These are phyloP conservation scores for Mormyrus iriodes DNA, from an alignment of 2,113 vertebrate species.

Conservation along the genomic window DNA sequence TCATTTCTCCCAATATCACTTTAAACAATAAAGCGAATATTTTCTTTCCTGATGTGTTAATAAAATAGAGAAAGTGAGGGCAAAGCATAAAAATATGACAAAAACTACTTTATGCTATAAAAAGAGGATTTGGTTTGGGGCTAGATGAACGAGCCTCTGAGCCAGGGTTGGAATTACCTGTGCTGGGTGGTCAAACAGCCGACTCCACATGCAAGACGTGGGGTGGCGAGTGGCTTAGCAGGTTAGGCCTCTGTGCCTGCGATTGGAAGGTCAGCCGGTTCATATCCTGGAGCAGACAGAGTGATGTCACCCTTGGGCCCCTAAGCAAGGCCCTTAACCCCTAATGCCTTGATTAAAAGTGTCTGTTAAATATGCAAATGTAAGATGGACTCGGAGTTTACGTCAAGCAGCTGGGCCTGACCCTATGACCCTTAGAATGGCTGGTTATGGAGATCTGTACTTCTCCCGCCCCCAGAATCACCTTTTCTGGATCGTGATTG, in stretches of 20 bases:
- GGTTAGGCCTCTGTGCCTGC: neutral
- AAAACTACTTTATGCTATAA: too few species aligned
- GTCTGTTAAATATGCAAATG: neutral
- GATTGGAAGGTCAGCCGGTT: neutral
- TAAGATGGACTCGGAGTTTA: neutral
- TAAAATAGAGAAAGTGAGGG: too few species aligned
- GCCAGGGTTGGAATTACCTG: too few species aligned
- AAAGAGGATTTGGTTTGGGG: too few species aligned
- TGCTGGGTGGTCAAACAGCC: too few species aligned
- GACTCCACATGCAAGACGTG: too few species aligned
- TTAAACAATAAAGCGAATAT: too few species aligned
- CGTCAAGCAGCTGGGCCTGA: neutral
- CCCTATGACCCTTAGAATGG: neutral
- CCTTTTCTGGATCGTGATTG: neutral
- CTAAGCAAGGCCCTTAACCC: neutral
- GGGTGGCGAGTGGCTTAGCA: too few species aligned
- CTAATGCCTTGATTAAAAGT: neutral
- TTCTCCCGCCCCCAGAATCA: neutral
- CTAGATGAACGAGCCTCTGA: too few species aligned
- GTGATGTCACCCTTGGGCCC: neutral
- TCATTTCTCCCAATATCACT: too few species aligned
- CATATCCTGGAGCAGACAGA: neutral
- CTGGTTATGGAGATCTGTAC: neutral
- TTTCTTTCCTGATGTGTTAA: too few species aligned
- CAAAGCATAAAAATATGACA: too few species aligned